Evolutionary conservation across 2,113 vertebrate genomes (phyloP), one percentile per base, ranked within the genome.

Genomic region (Anarrhichthys ocellatus): DNA sequence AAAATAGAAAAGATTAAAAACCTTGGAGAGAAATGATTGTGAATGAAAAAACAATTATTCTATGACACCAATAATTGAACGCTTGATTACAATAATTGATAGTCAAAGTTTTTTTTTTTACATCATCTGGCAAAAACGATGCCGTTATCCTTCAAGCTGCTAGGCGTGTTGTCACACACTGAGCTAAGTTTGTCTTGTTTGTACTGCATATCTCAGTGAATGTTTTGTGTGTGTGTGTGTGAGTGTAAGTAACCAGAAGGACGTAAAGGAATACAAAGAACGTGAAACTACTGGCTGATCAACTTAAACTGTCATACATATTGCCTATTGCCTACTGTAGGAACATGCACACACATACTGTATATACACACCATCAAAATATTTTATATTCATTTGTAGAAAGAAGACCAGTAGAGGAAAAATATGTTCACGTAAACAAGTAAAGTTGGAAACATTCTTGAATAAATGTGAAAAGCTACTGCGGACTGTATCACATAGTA

Each of bases 1-100:
- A 64, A 76, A 64, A 72, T 4, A 24, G 20, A 42, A 38, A 46
- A 80, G 22, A 52, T 2, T 42, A 7, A 44, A 80, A 66, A 46
- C 20, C 44, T 59, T 68, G 13, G 3, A 61, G 38, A 63, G n/a
- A 63, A 70, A 69, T 24, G 13, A 22, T 20, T 61, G 3, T 52
- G 8, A 24, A 32, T 46, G 15, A 0, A 24, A 38, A 11, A 58
- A 50, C 27, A 42, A 46, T 62, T 54, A 67, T 58, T 67, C 40
- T 32, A 61, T 50, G 20, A 36, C 29, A 63, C 20, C 34, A 59
- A 40, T 62, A 48, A 63, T 5, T 67, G 36, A 70, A 71, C 4
- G 58, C 29, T n/a, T 52, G 17, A 73, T 82, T 73, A 48, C 3
- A 70, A 0, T 52, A 76, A 59, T 18, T 54, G 20, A 46, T 40